These are phyloP conservation scores for Parasteatoda tepidariorum DNA, from an alignment of 1,140 invertebrate species.

Conservation along the genomic window DNA sequence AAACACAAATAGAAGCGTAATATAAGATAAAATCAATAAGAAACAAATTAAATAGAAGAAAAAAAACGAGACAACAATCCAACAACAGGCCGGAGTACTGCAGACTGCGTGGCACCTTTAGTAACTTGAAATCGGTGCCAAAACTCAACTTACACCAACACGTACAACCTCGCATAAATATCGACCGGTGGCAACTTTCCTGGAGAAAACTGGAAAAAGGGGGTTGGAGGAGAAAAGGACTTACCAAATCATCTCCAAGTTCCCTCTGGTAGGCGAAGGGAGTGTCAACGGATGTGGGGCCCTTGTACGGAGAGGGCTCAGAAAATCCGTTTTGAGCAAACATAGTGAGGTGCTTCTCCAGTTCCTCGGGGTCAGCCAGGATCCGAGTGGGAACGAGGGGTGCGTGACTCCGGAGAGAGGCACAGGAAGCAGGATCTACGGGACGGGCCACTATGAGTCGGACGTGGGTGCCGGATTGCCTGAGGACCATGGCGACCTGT, in stretches of 20 bases:
- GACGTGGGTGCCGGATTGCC: conserved; percentile 87
- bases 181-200: background rate
- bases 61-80: too few species aligned
- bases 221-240: background rate
- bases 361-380: conserved; percentile 84
- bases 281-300: conserved; percentile 4
- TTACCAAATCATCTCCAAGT: conserved; percentile 10
- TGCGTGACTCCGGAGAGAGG: conserved; percentile 78
- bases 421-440: conserved; percentile 79
- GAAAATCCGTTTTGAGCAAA: conserved; percentile 67
- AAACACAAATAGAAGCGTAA: too few species aligned
- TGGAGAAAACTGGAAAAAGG: background rate
- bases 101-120: too few species aligned
- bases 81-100: too few species aligned
- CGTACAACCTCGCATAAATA: background rate
- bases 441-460: conserved; percentile 90
- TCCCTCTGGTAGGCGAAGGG: conserved; percentile 47
- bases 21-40: too few species aligned
- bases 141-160: background rate
- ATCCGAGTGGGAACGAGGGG: conserved; percentile 86
- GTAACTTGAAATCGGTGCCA: background rate
- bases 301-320: conserved; percentile 44
- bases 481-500: conserved; percentile 90
- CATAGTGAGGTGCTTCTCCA: conserved; percentile 80
- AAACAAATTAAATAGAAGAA: too few species aligned